phyloP scores from a whole-genome alignment of 2,797 vertebrate genomes.

The Arnoldichthys spilopterus region DNA sequence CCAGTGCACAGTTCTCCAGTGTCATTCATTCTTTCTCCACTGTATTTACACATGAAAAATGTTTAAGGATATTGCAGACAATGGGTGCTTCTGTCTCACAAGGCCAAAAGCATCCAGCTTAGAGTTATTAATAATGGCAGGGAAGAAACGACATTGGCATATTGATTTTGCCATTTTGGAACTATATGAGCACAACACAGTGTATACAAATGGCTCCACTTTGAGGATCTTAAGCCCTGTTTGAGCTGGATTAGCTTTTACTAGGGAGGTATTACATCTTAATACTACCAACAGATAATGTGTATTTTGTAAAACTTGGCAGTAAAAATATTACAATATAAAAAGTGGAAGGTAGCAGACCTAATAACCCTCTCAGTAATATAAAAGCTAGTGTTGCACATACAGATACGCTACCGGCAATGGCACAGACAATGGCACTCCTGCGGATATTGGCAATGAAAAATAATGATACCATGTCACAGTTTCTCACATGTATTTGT shows the following conservation, averaged over 20 bases:
- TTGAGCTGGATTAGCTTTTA: neutral
- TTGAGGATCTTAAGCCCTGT: neutral
- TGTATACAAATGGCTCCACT: neutral
- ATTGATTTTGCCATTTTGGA: neutral
- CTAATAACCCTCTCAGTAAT: no score
- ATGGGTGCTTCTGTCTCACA: neutral
- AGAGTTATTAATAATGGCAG: conserved; percentile 13
- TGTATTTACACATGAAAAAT: neutral
- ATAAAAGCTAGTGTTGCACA: no score
- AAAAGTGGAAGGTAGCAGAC: no score
- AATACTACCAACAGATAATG: no score
- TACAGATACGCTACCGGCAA: no score
- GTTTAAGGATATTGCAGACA: conserved; percentile 9
- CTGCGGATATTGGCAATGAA: no score
- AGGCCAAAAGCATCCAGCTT: conserved; percentile 5
- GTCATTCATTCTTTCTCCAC: conserved; percentile 28
- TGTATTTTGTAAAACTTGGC: no score
- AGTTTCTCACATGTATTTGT: no score
- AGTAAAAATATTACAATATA: neutral
- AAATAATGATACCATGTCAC: no score
- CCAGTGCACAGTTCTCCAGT: neutral
- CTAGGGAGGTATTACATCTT: neutral
- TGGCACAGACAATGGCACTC: no score
- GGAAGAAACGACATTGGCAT: no score
- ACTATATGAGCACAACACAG: neutral